Evolutionary conservation across 2,888 invertebrate genomes (phyloP).

Genomic region (Agrenia bidenticulata): DNA sequence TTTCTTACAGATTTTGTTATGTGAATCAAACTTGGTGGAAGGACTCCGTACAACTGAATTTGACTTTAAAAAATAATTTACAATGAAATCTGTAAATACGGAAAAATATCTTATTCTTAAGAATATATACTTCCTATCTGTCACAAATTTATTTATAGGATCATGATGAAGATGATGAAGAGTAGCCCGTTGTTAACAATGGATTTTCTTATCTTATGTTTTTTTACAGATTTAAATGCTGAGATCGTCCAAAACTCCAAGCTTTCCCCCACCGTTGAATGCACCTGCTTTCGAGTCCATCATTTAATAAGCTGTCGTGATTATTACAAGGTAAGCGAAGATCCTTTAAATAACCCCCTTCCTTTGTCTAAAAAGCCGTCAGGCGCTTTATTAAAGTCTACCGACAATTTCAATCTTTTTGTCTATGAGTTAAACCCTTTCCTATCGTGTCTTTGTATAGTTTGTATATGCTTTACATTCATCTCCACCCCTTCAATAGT

Average conservation of each 20-base stretch:
- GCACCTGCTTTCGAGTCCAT: conserved; percentile 12
- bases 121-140: too few species aligned
- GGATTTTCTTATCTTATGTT: too few species aligned
- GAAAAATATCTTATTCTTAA: too few species aligned
- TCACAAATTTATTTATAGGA: too few species aligned
- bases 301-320: conserved; percentile 8
- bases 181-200: too few species aligned
- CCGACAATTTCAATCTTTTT: not conserved
- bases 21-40: conserved; percentile 2
- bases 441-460: not conserved
- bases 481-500: too few species aligned
- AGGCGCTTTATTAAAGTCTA: not conserved
- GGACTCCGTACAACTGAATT: not conserved
- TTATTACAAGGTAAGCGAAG: conserved; percentile 16
- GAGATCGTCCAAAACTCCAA: not conserved
- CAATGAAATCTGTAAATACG: too few species aligned
- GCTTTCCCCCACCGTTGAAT: not conserved
- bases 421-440: not conserved
- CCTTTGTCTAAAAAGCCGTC: conserved; percentile 8
- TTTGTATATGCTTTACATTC: too few species aligned
- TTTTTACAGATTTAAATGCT: too few species aligned
- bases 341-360: conserved; percentile 19
- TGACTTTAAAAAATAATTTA: too few species aligned
- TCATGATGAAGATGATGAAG: too few species aligned
- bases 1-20: conserved; percentile 14